These are phyloP conservation scores for Tetranychus cinnabarinus DNA, from an alignment of 1,140 invertebrate genomes.

Conservation along the genomic window DNA sequence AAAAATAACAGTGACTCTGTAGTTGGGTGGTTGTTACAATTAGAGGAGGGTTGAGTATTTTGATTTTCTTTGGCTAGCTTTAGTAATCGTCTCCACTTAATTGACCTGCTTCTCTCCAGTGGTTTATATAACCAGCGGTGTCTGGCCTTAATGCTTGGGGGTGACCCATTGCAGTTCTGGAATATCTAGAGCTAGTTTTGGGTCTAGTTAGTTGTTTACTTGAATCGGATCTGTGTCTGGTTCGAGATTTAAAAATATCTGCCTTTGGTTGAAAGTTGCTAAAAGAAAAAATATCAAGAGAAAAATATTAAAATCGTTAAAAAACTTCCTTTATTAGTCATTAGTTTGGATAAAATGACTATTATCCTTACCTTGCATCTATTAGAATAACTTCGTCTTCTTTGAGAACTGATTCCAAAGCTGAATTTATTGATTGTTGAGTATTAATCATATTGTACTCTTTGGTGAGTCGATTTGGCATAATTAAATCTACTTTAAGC, in stretches of 20 bases:
- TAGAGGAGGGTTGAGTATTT: no score
- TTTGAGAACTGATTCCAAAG: conserved; percentile 40
- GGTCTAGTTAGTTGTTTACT: conserved; percentile 3
- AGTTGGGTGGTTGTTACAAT: no score
- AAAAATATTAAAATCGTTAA: neutral
- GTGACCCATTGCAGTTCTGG: neutral
- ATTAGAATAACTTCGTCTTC: conserved; percentile 47
- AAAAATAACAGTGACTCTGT: no score
- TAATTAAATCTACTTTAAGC: conserved; percentile 44
- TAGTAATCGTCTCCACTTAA: no score
- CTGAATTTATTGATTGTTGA: conserved; percentile 42
- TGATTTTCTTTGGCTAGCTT: no score
- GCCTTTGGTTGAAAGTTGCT: neutral
- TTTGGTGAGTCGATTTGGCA: conserved; percentile 47
- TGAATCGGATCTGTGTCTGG: neutral
- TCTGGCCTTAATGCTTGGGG: conserved; percentile 11
- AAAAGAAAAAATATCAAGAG: neutral
- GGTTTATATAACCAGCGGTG: conserved; percentile 2
- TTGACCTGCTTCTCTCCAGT: neutral
- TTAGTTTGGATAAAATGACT: neutral
- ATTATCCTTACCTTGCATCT: conserved; percentile 24
- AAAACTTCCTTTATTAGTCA: no score
- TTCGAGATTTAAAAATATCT: neutral
- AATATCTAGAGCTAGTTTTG: conserved; percentile 14
- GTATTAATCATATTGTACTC: conserved; percentile 48